Percentiles rank a stretch among this genome's conserved stretches.
These are phyloP conservation scores for Agriopis marginaria DNA, from an alignment of 2,888 invertebrate genomes.

Conservation along the genomic window DNA sequence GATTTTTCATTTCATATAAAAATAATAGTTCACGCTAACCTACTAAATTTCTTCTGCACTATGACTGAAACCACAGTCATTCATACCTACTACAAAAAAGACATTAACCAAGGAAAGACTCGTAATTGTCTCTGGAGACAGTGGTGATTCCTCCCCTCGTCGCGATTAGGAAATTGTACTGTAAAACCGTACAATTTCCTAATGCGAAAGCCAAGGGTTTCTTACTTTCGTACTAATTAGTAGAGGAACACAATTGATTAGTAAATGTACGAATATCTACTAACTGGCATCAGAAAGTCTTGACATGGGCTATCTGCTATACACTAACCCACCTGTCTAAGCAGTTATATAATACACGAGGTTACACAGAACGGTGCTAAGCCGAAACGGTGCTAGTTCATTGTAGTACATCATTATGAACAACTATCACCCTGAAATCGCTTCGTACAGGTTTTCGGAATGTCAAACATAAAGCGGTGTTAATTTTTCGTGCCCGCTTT, in stretches of 20 bases:
- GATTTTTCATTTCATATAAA: no score
- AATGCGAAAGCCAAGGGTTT: conserved; percentile 41
- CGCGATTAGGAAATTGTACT: conserved; percentile 77
- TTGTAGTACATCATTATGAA: no score
- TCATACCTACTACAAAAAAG: neutral
- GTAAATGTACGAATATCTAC: neutral
- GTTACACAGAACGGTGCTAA: no score
- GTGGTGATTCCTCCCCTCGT: conserved; percentile 79
- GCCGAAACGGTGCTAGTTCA: no score
- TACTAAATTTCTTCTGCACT: neutral
- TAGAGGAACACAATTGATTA: neutral
- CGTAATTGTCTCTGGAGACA: conserved; percentile 23
- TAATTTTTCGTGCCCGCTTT: no score
- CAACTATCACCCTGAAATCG: no score
- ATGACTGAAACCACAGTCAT: neutral
- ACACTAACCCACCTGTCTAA: no score
- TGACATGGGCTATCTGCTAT: no score
- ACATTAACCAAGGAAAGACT: conserved; percentile 19
- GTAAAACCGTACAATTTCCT: conserved; percentile 50
- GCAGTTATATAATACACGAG: no score
- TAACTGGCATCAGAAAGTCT: no score
- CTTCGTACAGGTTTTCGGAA: no score
- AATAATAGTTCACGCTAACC: neutral
- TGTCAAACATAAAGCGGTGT: no score
- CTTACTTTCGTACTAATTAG: conserved; percentile 5